Conservation (phyloP, 2,797 vertebrate species). For the Pseudomugil gertrudae region DNA sequence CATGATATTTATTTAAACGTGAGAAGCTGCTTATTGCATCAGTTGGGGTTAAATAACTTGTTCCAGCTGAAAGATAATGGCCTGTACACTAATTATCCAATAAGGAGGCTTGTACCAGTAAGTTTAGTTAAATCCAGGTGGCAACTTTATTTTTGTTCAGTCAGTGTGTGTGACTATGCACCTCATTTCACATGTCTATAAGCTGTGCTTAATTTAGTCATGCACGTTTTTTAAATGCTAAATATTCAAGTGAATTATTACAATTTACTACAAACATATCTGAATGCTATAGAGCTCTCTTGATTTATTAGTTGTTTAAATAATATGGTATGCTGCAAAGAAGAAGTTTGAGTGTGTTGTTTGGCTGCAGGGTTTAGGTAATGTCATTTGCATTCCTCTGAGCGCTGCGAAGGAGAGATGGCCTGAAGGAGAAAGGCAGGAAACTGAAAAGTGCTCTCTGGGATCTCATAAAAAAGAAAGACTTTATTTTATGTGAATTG, state of each 20-base stretch:
- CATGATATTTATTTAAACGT: no score
- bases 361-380: constrained; percentile 1
- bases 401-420: constrained; percentile 27
- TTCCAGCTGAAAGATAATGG: no score
- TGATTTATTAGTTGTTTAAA: background rate
- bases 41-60: no score
- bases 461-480: constrained; percentile 30
- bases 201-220: background rate
- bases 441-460: constrained; percentile 20
- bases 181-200: background rate
- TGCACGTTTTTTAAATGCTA: background rate
- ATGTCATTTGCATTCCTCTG: constrained; percentile 39
- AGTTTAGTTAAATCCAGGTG: no score
- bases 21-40: no score
- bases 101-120: no score
- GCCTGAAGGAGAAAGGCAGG: constrained; percentile 26
- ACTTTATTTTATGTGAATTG: constrained; percentile 1
- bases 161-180: background rate
- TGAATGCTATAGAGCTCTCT: background rate
- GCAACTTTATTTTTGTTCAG: no score
- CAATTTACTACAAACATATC: constrained; percentile 2
- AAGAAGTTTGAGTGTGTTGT: constrained; percentile 17
- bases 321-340: constrained; percentile 9
- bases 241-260: constrained; percentile 3
- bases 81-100: no score